Conservation (phyloP, 2,113 vertebrate species). For the Stigmatopora argus region DNA sequence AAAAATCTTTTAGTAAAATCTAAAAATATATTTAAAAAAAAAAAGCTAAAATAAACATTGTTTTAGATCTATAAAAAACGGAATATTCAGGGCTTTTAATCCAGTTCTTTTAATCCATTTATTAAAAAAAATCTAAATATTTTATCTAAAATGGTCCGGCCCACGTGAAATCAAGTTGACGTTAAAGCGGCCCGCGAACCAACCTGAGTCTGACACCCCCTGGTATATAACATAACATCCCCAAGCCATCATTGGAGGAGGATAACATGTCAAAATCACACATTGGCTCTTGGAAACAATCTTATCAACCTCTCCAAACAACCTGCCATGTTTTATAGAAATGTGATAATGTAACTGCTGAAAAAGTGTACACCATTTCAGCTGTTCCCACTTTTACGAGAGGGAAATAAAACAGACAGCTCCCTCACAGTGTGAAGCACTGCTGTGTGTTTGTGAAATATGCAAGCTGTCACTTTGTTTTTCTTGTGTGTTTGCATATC, state of each 20-base stretch:
- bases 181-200: too few relatives aligned
- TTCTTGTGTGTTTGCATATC: neutral
- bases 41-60: too few relatives aligned
- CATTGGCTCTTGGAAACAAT: neutral
- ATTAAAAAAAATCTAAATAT: too few relatives aligned
- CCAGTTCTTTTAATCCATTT: too few relatives aligned
- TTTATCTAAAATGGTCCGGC: too few relatives aligned
- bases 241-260: neutral
- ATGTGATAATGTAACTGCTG: neutral
- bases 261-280: neutral
- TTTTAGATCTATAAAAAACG: too few relatives aligned
- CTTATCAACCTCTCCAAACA: neutral
- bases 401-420: conserved; percentile 20
- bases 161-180: too few relatives aligned
- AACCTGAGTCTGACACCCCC: too few relatives aligned
- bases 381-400: conserved; percentile 6
- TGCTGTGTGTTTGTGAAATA: conserved; percentile 37
- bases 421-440: conserved; percentile 31
- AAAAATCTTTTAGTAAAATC: too few relatives aligned
- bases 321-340: neutral
- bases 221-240: conserved; percentile 15
- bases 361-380: neutral
- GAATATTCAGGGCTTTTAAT: too few relatives aligned
- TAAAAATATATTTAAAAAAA: too few relatives aligned
- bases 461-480: conserved; percentile 40